Evolutionary conservation across 2,113 vertebrate species (phyloP).

Genomic region (Platysteira castanea): DNA sequence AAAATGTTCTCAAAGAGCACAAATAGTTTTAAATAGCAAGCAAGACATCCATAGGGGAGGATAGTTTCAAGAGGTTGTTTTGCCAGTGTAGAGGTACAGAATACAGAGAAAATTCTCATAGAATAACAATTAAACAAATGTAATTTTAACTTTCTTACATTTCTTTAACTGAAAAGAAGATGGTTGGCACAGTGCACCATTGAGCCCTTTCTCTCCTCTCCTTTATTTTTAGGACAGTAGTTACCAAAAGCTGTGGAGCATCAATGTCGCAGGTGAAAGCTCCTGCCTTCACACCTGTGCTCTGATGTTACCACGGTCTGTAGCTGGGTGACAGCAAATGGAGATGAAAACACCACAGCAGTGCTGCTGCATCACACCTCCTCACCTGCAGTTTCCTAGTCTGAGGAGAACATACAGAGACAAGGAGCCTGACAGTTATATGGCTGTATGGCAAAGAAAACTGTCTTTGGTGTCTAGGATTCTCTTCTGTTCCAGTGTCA

Average conservation of each 20-base stretch:
- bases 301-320: neutral
- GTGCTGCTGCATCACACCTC: neutral
- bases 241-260: rapidly evolving
- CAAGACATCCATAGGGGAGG: neutral
- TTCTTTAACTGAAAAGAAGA: neutral
- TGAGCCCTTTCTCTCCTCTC: neutral
- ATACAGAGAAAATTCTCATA: neutral
- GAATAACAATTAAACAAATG: neutral
- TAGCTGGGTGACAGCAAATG: neutral
- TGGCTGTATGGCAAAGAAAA: neutral
- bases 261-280: neutral
- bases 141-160: neutral
- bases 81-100: neutral
- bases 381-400: neutral
- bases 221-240: neutral
- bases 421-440: rapidly evolving
- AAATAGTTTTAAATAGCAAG: neutral
- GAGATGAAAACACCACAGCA: neutral
- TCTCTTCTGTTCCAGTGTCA: neutral
- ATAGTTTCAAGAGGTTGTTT: neutral
- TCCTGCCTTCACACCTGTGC: neutral
- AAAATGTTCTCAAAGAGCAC: neutral
- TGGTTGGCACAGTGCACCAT: neutral
- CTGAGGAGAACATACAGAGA: neutral
- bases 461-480: rapidly evolving